Conservation (phyloP, 2,888 invertebrate genomes). For the Asteroscopus sphinx region DNA sequence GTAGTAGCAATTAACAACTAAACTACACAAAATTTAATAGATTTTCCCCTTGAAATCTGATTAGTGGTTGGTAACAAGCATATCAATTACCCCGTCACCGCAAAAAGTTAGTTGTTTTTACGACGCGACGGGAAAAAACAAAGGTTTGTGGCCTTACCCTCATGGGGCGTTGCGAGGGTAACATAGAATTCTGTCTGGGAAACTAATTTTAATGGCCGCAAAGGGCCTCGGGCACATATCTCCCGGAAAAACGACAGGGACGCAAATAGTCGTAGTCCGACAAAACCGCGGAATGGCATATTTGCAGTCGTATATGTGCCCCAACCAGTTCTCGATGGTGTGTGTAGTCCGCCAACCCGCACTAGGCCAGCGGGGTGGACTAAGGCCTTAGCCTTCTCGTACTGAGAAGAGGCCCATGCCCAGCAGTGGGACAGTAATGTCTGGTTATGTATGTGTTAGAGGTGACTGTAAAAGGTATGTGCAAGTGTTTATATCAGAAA, state of each 20-base stretch:
- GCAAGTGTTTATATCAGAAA: background rate
- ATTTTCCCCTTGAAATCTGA: slow-evolving; percentile 13
- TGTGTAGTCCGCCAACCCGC: no score
- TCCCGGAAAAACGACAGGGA: slow-evolving; percentile 43
- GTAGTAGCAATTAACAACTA: no score
- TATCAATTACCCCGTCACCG: slow-evolving; percentile 42
- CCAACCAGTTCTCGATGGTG: no score
- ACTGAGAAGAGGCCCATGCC: no score
- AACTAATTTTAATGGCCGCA: slow-evolving; percentile 75
- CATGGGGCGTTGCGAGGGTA: slow-evolving; percentile 54
- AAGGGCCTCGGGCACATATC: slow-evolving; percentile 55
- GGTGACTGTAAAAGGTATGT: slow-evolving; percentile 2
- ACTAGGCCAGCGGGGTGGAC: no score
- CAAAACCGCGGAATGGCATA: slow-evolving; percentile 17
- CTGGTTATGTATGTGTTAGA: no score
- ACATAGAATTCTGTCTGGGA: slow-evolving; percentile 74
- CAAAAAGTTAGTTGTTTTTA: slow-evolving; percentile 36
- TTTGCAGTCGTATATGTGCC: slow-evolving; percentile 5
- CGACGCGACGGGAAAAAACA: slow-evolving; percentile 44
- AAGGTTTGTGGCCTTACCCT: slow-evolving; percentile 51
- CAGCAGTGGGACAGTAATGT: no score
- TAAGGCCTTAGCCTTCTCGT: no score
- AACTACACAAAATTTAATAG: background rate
- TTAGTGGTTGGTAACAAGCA: slow-evolving; percentile 11
- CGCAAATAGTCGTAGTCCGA: slow-evolving; percentile 1